A percentile compares a stretch with the other conserved stretches of the same genome.
These are phyloP conservation scores for Nomada fabriciana DNA, from an alignment of 2,888 invertebrate genomes.

Conservation along the genomic window DNA sequence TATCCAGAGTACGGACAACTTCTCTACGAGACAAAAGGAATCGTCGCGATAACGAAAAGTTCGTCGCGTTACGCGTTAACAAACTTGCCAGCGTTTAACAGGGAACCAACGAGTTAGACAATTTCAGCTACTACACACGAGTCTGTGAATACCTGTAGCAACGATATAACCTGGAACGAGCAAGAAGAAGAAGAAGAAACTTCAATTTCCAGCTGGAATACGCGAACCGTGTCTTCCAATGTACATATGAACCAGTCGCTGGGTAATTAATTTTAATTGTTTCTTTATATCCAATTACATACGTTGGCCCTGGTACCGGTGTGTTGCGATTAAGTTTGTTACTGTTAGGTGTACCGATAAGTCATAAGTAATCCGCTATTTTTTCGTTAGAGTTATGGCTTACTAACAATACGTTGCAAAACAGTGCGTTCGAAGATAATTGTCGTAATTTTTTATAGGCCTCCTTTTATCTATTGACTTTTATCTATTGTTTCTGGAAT, in stretches of 20 bases:
- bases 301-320: too few relatives aligned
- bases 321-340: too few relatives aligned
- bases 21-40: slow-evolving; percentile 9
- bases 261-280: slow-evolving; percentile 66
- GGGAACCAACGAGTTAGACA: slow-evolving; percentile 4
- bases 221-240: slow-evolving; percentile 82
- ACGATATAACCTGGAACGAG: slow-evolving; percentile 55
- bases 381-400: too few relatives aligned
- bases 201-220: slow-evolving; percentile 79
- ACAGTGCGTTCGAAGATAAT: too few relatives aligned
- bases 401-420: too few relatives aligned
- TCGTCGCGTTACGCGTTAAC: slow-evolving; percentile 35
- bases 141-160: slow-evolving; percentile 32
- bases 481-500: too few relatives aligned
- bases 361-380: too few relatives aligned
- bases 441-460: too few relatives aligned
- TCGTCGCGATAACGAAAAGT: slow-evolving; percentile 47
- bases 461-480: too few relatives aligned
- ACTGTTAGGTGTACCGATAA: too few relatives aligned
- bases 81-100: slow-evolving; percentile 4
- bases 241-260: slow-evolving; percentile 68
- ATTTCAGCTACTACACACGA: not conserved
- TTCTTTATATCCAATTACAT: not conserved
- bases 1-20: not conserved
- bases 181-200: slow-evolving; percentile 68